Evolutionary conservation across 2,888 invertebrate genomes (phyloP).

Genomic region (Stictocephala bisonia): DNA sequence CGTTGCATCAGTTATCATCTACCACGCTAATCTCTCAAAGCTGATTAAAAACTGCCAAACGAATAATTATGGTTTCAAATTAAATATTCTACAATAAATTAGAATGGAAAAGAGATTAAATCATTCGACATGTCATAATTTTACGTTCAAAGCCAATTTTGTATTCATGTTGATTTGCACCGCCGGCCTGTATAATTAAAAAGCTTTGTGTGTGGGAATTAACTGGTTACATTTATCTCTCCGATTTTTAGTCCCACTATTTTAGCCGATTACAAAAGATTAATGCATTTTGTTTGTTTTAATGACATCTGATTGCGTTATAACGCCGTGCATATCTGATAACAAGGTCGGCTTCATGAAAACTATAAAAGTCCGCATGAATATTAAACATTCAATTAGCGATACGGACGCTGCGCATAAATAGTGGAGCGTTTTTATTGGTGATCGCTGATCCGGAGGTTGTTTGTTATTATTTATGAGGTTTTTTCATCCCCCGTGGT

Average conservation of each 20-base stretch:
- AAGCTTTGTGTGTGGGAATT: slow-evolving; percentile 33
- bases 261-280: slow-evolving; percentile 27
- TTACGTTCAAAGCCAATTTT: slow-evolving; percentile 32
- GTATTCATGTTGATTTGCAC: slow-evolving; percentile 22
- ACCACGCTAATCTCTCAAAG: not conserved
- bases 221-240: slow-evolving; percentile 30
- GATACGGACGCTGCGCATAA: too few relatives aligned
- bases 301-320: slow-evolving; percentile 2
- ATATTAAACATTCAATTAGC: slow-evolving; percentile 44
- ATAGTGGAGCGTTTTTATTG: slow-evolving; percentile 28
- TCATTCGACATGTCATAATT: slow-evolving; percentile 34
- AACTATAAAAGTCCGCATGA: slow-evolving; percentile 43
- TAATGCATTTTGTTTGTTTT: slow-evolving; percentile 29
- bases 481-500: not conserved
- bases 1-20: slow-evolving; percentile 4
- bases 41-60: slow-evolving; percentile 47
- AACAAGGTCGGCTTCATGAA: slow-evolving; percentile 27
- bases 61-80: slow-evolving; percentile 46
- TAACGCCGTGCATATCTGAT: slow-evolving; percentile 21
- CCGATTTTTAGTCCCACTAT: slow-evolving; percentile 22
- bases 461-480: slow-evolving; percentile 14
- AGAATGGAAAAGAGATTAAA: slow-evolving; percentile 31
- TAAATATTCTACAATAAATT: slow-evolving; percentile 48
- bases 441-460: slow-evolving; percentile 2
- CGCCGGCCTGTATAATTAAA: slow-evolving; percentile 27